phyloP scores from a whole-genome alignment of 2,797 vertebrate species.

The Buphagus erythrorhynchus region DNA sequence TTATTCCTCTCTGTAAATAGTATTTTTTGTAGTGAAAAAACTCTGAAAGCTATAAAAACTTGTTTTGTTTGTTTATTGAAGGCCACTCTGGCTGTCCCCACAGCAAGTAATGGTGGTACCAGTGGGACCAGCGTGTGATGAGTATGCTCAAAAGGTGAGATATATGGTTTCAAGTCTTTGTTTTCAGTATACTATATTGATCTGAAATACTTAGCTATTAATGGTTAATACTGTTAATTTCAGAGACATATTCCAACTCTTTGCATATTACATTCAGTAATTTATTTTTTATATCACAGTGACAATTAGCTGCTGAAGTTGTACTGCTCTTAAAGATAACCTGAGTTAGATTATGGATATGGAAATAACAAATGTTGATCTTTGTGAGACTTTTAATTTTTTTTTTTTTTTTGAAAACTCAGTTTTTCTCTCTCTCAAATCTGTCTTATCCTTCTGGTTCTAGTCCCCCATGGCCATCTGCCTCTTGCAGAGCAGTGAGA shows the following conservation, averaged over 20 bases:
- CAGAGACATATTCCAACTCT: not conserved
- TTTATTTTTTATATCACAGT: not conserved
- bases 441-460: not conserved
- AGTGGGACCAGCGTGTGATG: slow-evolving; percentile 92
- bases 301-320: not conserved
- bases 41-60: not conserved
- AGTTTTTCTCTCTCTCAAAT: not conserved
- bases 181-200: not conserved
- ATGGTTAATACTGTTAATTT: not conserved
- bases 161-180: not conserved
- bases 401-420: not conserved
- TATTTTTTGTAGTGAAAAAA: not conserved
- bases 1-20: not conserved
- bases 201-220: not conserved
- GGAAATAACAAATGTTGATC: not conserved
- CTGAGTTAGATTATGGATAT: not conserved
- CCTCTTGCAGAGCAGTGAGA: not conserved
- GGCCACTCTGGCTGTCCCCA: slow-evolving; percentile 97
- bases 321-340: not conserved
- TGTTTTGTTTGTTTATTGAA: slow-evolving; percentile 63
- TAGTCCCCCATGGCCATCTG: not conserved
- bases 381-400: not conserved
- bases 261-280: not conserved
- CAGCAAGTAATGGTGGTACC: slow-evolving; percentile 96
- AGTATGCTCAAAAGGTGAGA: slow-evolving; percentile 91